These are phyloP conservation scores for Cephus nigrinus DNA, from an alignment of 2,888 invertebrate genomes.

Conservation along the genomic window DNA sequence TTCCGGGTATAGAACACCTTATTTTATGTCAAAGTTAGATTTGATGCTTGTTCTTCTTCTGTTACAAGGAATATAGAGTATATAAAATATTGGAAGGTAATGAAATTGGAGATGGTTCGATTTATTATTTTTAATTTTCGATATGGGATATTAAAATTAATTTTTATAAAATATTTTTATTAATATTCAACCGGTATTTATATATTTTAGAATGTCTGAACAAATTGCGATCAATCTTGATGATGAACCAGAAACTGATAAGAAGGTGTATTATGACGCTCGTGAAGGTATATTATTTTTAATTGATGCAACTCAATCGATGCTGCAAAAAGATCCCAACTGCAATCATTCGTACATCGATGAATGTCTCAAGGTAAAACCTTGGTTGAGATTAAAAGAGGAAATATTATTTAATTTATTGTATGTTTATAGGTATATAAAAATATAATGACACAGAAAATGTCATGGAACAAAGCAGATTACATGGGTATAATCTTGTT, in stretches of 20 bases:
- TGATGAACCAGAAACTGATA: conserved; percentile 7
- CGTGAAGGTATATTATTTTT: conserved; percentile 42
- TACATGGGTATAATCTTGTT: conserved; percentile 44
- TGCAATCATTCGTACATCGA: conserved; percentile 28
- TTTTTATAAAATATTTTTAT: no score
- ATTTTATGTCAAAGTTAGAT: no score
- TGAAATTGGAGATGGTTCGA: no score
- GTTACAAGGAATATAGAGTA: no score
- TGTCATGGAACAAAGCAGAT: conserved; percentile 40
- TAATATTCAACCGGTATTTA: no score
- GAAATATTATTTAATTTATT: conserved; percentile 7
- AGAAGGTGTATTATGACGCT: conserved; percentile 23
- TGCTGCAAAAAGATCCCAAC: conserved; percentile 34
- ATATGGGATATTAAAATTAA: no score
- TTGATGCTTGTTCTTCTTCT: no score
- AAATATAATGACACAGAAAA: conserved; percentile 39
- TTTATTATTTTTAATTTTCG: no score
- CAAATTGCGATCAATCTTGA: no score
- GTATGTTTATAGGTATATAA: conserved; percentile 22
- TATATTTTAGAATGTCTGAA: no score
- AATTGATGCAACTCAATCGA: conserved; percentile 39
- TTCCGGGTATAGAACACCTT: no score
- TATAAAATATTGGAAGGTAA: no score
- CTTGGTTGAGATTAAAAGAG: not conserved
- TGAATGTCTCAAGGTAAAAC: conserved; percentile 37